Base-by-base conservation (phyloP, 2,888 invertebrate genomes). In the Lepidocyrtoides sp. region DNA sequence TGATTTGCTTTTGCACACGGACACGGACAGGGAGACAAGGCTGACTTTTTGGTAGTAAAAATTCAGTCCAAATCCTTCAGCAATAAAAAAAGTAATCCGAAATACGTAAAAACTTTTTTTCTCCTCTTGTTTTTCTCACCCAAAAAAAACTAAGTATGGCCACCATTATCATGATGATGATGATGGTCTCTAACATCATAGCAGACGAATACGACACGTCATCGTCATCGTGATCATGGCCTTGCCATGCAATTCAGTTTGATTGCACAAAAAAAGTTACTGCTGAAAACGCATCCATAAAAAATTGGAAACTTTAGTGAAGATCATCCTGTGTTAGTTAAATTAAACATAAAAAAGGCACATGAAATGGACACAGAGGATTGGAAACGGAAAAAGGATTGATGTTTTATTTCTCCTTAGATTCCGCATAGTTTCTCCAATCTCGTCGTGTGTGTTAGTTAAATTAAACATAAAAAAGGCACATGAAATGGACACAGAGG, bases 41-140 rank as follows among this genome's bases (percentile, higher is more conserved):
- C 2, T 69, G 29, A 36, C 36, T 17, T 36, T 32, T 69, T 41
- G 63, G 23, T 26, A 3, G 0, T 8, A 26, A 60, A 60, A 63
- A 66, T 7, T 2, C 63, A 29, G 4, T 17, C 8, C 23, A 69
- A 69, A 36, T 5, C 17, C 5, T 4, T 41, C 7, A 69, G 32
- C 32, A 66, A 41, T n/a, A 12, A 51, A 51, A 51, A 51, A 48
- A 66, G 41, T 20, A 32, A 69, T 8, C 4, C 26, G 4, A 32
- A 69, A 69, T 36, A 5, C n/a, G 36, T 69, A 63, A 26, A 69
- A 69, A 41, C n/a, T 3, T 69, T 36, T 17, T 17, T 51, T 69
- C 20, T n/a, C n/a, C n/a, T n/a, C n/a, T n/a, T n/a, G n/a, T n/a
- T n/a, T n/a, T n/a, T n/a, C n/a, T n/a, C n/a, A n/a, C n/a, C n/a